These are phyloP conservation scores for Steatocranus sp. DNA, from an alignment of 2,797 vertebrate genomes.

Conservation along the genomic window DNA sequence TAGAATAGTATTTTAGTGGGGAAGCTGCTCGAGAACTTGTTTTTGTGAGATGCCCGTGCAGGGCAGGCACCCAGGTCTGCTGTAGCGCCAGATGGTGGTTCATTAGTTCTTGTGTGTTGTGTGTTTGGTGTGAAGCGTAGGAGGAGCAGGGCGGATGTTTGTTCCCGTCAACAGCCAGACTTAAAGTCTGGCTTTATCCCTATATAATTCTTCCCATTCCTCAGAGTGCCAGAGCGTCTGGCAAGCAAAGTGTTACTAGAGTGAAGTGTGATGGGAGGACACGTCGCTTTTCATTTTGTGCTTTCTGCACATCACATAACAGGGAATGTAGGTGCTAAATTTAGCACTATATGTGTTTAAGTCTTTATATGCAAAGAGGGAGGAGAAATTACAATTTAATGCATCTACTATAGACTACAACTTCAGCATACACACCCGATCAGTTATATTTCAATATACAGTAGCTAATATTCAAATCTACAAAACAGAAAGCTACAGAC, in stretches of 20 bases:
- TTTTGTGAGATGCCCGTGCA: conserved; percentile 26
- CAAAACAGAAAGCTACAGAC: background rate
- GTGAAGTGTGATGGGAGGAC: conserved; percentile 29
- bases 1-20: conserved; percentile 7
- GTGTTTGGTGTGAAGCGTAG: conserved; percentile 61
- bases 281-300: conserved; percentile 16
- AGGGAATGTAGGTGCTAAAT: background rate
- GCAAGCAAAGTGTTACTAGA: conserved; percentile 34
- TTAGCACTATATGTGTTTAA: background rate
- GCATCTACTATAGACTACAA: background rate
- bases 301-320: background rate
- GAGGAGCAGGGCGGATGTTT: conserved; percentile 61
- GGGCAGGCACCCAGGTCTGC: conserved; percentile 47
- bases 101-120: conserved; percentile 64
- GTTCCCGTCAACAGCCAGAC: conserved; percentile 55
- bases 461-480: background rate
- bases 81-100: conserved; percentile 61
- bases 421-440: background rate
- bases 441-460: background rate
- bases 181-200: conserved; percentile 49
- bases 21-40: conserved; percentile 32
- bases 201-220: conserved; percentile 17
- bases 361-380: background rate
- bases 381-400: background rate
- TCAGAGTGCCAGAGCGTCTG: conserved; percentile 27